Evolutionary conservation across 2,113 vertebrate species (phyloP), one percentile per base, ranked within the genome.

Genomic region (Anoura caudifer): DNA sequence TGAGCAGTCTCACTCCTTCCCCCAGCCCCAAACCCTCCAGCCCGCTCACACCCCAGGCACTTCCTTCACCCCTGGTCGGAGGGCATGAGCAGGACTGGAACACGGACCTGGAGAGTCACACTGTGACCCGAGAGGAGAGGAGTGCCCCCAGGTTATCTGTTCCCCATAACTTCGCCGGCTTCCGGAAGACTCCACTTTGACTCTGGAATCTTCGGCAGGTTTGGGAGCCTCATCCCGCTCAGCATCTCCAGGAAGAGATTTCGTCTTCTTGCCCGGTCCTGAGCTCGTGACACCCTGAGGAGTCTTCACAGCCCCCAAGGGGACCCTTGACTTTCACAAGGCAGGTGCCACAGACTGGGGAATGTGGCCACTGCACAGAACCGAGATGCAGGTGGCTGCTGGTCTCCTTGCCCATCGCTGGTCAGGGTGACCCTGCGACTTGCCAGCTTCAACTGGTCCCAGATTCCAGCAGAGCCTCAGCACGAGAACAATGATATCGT

Each of bases 111-210:
- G 47, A 45, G 38, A 20, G 15, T 38, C 69, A 4, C 0, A 0
- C 16, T 33, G 50, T 7, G 24, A 19, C 26, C 4, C 16, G 2
- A n/a, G 3, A 73, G 15, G 72, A 52, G 20, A 50, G 14, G 15
- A 20, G 36, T 13, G 10, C 26, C 22, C 24, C 24, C 65, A 3
- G 31, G n/a, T 33, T 3, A 1, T 12, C 45, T 3, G 26, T 5
- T 4, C 9, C 17, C 36, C 59, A 19, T 5, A n/a, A 33, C 38
- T 8, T 28, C 45, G 0, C 22, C 17, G 19, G 61, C 2, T 0
- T 0, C 0, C 8, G 15, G 12, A 12, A 36, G n/a, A 12, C 10
- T 38, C 3, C 2, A 20, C 5, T 1, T 2, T 7, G 28, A 33
- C 65, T 6, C 11, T 17, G 41, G 50, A 72, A 10, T 15, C 11